These are phyloP conservation scores for Pseudomyrmex pallidus DNA, from an alignment of 1,140 invertebrate genomes.

Conservation along the genomic window DNA sequence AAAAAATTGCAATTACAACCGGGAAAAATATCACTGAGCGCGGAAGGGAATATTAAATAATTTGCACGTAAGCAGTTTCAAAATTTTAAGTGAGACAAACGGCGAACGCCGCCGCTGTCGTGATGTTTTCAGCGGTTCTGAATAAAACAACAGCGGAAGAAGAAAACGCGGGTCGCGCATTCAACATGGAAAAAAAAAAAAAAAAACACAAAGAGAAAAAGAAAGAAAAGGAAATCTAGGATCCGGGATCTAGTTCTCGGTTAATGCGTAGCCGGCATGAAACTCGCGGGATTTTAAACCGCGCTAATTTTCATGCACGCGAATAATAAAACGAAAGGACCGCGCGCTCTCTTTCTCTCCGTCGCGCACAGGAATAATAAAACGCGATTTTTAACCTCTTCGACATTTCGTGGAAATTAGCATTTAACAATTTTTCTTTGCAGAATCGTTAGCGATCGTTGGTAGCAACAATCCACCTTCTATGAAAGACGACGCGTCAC, in stretches of 20 bases:
- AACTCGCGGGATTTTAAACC: constrained; percentile 26
- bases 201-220: neutral
- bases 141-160: constrained; percentile 36
- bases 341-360: neutral
- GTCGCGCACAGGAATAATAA: constrained; percentile 15
- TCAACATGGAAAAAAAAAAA: neutral
- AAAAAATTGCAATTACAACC: constrained; percentile 40
- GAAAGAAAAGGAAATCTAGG: constrained; percentile 8
- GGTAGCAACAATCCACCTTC: too few species aligned
- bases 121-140: constrained; percentile 37
- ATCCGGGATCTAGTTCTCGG: constrained; percentile 34
- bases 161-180: constrained; percentile 15
- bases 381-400: constrained; percentile 1
- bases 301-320: constrained; percentile 24
- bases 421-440: too few species aligned
- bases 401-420: neutral
- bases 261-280: constrained; percentile 41
- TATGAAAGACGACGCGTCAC: too few species aligned
- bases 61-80: constrained; percentile 47
- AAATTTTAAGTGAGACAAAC: constrained; percentile 50
- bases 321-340: constrained; percentile 28
- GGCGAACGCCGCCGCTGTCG: constrained; percentile 13
- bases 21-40: constrained; percentile 6
- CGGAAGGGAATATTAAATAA: constrained; percentile 39
- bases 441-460: too few species aligned